Base-by-base conservation (phyloP, 1,140 invertebrate genomes). In the Homarus americanus region DNA sequence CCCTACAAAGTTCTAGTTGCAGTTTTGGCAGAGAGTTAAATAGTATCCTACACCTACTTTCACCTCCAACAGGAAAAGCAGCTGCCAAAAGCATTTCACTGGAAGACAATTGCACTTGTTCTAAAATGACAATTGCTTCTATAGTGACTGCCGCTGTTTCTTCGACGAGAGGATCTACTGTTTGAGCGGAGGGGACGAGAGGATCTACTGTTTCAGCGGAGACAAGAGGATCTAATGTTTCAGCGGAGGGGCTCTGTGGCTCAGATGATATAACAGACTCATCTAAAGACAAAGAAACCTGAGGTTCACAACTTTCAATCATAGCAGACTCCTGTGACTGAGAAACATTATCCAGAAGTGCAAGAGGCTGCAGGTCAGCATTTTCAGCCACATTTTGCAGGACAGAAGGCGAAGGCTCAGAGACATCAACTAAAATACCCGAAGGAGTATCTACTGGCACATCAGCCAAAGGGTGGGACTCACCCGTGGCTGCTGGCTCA, bases 401-500 rank as follows among this genome's bases (percentile, higher is more conserved):
- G 40, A 44, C 40, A n/a, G 32, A 34, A 79, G 76, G 76, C 28
- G 36, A 40, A 79, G 40, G 36, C 36, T 79, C 40, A 49, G 76
- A 41, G 7, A 28, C 76, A 44, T 79, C 40, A 44, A 32, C 40
- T 44, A 49, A 41, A 44, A 28, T 28, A 78, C 24, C 4, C 15
- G 72, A 38, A 75, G 38, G 32, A 44, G 24, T 49, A 44, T 79
- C 76, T 15, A 79, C 40, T 28, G 9, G 40, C 40, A 28, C 40
- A 79, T 49, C 36, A 79, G 76, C 44, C 76, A 49, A 49, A 12
- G 40, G 24, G 40, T 4, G 76, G 49, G 76, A 87, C 86, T 87
- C 86, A 87, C 86, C 86, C 86, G 38, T 28, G 38, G 53, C 75
- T 24, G 28, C 5, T 40, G 86, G 86, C n/a, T 83, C 82, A n/a